Evolutionary conservation across 2,113 vertebrate genomes (phyloP).

Genomic region (Dromas ardeola): DNA sequence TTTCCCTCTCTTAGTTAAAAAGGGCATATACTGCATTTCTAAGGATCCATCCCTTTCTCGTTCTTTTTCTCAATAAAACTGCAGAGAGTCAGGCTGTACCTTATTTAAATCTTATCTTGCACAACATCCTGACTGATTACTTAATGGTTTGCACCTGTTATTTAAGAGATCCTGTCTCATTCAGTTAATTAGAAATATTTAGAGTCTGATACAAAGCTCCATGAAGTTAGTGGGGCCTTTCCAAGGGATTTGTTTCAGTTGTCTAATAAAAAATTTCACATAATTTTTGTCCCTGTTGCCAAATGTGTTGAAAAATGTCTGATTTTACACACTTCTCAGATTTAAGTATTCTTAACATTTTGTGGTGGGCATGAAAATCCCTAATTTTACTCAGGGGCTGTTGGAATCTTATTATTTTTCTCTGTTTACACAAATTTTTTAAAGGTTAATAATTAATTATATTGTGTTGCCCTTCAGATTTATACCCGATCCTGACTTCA

Average conservation of each 20-base stretch:
- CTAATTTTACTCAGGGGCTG: neutral
- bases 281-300: neutral
- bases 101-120: neutral
- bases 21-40: neutral
- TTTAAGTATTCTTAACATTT: neutral
- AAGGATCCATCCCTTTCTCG: neutral
- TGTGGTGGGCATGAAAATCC: neutral
- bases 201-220: neutral
- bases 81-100: neutral
- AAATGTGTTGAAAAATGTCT: neutral
- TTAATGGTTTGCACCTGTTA: slow-evolving; percentile 40
- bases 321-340: neutral
- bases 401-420: neutral
- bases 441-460: slow-evolving; percentile 43
- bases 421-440: neutral
- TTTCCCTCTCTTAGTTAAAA: neutral
- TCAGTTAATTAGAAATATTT: slow-evolving; percentile 8
- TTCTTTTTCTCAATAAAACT: neutral
- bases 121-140: neutral
- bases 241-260: neutral
- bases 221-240: neutral
- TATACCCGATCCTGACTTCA: neutral
- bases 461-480: slow-evolving; percentile 6
- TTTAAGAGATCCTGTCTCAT: slow-evolving; percentile 5
- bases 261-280: neutral